Conservation (phyloP, 1,140 invertebrate genomes). For the Ridgeia piscesae region DNA sequence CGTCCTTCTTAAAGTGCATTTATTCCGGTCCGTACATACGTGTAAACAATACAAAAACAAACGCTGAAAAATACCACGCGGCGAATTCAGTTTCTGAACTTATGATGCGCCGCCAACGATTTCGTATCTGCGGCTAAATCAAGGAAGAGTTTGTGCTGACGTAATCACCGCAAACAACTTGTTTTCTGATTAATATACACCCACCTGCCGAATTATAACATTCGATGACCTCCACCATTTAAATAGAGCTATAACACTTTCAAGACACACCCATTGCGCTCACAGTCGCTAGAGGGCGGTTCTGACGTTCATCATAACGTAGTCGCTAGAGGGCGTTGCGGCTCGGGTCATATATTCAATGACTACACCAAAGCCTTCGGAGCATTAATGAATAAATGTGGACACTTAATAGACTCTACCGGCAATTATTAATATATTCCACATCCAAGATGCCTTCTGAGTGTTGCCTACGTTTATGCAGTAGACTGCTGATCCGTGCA, state of each 20-base stretch:
- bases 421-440: background rate
- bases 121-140: background rate
- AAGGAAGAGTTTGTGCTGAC: too few species aligned
- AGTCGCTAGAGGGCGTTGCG: background rate
- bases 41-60: slow-evolving; percentile 2
- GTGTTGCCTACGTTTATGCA: background rate
- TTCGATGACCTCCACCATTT: background rate
- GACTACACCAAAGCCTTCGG: background rate
- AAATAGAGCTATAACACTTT: background rate
- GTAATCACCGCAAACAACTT: too few species aligned
- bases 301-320: too few species aligned
- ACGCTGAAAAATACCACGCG: background rate
- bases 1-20: background rate
- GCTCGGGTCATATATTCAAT: background rate
- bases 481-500: background rate
- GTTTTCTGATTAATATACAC: too few species aligned
- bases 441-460: background rate
- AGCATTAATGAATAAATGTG: background rate
- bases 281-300: too few species aligned
- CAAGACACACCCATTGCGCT: background rate
- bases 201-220: background rate
- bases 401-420: background rate
- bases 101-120: background rate
- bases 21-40: background rate
- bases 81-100: background rate